These are phyloP conservation scores for Chionis minor DNA, from an alignment of 2,113 vertebrate species.

Conservation along the genomic window DNA sequence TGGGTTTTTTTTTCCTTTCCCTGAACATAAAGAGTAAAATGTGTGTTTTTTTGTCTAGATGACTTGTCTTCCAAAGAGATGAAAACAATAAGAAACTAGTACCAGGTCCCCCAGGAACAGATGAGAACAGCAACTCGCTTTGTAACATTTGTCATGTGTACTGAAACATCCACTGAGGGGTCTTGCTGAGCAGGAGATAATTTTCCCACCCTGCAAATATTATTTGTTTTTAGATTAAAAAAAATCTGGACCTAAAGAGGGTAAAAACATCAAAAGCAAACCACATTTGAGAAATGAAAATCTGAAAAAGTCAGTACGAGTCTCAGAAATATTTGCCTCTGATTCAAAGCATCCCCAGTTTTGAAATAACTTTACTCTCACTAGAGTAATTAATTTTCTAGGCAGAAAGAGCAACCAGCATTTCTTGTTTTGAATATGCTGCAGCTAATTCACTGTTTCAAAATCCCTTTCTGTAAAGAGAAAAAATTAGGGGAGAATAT, in stretches of 20 bases:
- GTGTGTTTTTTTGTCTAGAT: neutral
- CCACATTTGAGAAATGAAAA: neutral
- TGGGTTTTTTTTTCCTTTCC: neutral
- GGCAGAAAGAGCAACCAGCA: neutral
- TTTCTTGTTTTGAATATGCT: neutral
- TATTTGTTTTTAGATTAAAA: neutral
- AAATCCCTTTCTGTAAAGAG: neutral
- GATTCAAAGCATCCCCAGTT: slow-evolving; percentile 1
- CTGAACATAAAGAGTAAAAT: neutral
- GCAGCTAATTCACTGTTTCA: slow-evolving; percentile 6
- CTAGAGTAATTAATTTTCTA: slow-evolving; percentile 41
- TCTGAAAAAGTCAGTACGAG: neutral
- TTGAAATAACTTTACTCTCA: slow-evolving; percentile 17
- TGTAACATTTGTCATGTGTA: neutral
- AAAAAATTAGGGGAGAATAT: neutral
- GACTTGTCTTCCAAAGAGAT: neutral
- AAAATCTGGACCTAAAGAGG: neutral
- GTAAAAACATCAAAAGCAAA: neutral
- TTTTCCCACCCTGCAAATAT: neutral
- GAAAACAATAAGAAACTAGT: neutral
- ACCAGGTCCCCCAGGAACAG: neutral
- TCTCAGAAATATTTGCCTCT: slow-evolving; percentile 21
- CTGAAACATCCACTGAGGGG: neutral
- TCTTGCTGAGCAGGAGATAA: neutral
- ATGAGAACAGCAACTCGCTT: neutral